Evolutionary conservation across 2,888 invertebrate genomes (phyloP).

Genomic region (Orthosia gracilis): DNA sequence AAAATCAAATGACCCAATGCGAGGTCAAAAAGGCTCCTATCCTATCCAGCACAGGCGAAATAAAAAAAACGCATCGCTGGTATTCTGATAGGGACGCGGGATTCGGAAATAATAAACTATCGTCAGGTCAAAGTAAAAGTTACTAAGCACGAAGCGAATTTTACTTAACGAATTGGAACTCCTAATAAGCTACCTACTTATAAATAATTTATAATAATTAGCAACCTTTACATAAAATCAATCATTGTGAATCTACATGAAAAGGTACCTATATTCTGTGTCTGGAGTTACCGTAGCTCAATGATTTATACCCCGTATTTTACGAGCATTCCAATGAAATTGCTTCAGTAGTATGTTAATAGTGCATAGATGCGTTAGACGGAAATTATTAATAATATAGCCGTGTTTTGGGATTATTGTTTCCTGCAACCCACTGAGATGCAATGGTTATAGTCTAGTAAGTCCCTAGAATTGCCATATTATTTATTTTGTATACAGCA

Average conservation of each 20-base stretch:
- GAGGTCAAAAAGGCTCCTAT: too few relatives aligned
- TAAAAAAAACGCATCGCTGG: too few relatives aligned
- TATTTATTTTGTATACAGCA: background rate
- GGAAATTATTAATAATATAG: background rate
- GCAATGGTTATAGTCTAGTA: background rate
- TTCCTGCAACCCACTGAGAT: background rate
- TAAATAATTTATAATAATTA: conserved; percentile 13
- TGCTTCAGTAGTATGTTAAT: background rate
- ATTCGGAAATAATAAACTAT: background rate
- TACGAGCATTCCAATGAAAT: conserved; percentile 13
- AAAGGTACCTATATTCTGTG: background rate
- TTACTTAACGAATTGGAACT: background rate
- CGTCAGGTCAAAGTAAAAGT: background rate
- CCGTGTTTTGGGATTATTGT: background rate
- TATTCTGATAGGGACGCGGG: too few relatives aligned
- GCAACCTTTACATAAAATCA: conserved; percentile 1
- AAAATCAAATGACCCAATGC: too few relatives aligned
- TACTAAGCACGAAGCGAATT: background rate
- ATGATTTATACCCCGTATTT: conserved; percentile 15
- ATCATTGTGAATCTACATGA: background rate
- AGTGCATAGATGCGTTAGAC: background rate
- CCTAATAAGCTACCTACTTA: background rate
- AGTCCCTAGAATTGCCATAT: background rate
- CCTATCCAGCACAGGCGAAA: too few relatives aligned
- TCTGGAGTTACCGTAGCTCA: background rate